These are phyloP conservation scores for Actinostola sp. DNA, from an alignment of 92 coral and sea anemone species.

Conservation along the genomic window DNA sequence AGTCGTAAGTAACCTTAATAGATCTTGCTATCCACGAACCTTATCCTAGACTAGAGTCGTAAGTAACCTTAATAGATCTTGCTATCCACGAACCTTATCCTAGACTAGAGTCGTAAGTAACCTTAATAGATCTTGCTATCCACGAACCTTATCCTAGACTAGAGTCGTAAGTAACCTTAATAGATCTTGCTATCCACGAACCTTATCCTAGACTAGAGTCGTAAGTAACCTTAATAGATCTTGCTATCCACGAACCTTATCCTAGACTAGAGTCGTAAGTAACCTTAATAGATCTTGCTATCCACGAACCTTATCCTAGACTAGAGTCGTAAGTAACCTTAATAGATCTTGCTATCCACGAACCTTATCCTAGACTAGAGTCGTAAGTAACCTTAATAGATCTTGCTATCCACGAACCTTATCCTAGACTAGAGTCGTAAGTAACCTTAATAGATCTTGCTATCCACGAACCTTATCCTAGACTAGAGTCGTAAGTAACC, in stretches of 20 bases:
- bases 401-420: slow-evolving; percentile 57
- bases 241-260: slow-evolving; percentile 58
- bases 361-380: slow-evolving; percentile 80
- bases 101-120: too few relatives aligned
- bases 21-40: slow-evolving; percentile 60
- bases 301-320: slow-evolving; percentile 65
- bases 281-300: slow-evolving; percentile 48
- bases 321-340: too few relatives aligned
- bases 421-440: too few relatives aligned
- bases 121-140: slow-evolving; percentile 50
- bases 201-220: too few relatives aligned
- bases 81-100: slow-evolving; percentile 64
- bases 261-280: too few relatives aligned
- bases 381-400: slow-evolving; percentile 49
- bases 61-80: slow-evolving; percentile 45
- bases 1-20: slow-evolving; percentile 36
- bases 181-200: slow-evolving; percentile 45
- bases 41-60: too few relatives aligned
- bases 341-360: slow-evolving; percentile 44
- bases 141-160: slow-evolving; percentile 68
- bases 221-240: slow-evolving; percentile 43
- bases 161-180: too few relatives aligned
- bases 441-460: slow-evolving; percentile 50
- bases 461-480: slow-evolving; percentile 59
- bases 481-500: slow-evolving; percentile 80